Conservation (phyloP, 2,888 invertebrate genomes). For the Panzeria rudis region DNA sequence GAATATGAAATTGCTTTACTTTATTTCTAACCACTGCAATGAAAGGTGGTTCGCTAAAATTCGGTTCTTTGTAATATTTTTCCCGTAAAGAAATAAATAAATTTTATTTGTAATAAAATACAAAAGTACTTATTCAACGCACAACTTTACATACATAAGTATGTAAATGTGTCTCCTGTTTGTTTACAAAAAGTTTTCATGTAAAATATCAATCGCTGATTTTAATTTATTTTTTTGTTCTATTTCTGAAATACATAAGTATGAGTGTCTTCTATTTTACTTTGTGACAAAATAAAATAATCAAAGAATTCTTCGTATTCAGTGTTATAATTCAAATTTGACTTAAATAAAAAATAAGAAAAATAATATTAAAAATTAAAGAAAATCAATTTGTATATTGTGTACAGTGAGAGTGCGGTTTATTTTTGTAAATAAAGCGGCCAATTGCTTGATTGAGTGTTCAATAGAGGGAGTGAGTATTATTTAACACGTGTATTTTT, state of each 20-base stretch:
- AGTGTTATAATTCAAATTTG: slow-evolving; percentile 21
- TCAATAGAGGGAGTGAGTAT: slow-evolving; percentile 31
- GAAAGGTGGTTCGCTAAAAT: slow-evolving; percentile 59
- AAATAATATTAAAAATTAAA: slow-evolving; percentile 9
- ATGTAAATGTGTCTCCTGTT: not conserved
- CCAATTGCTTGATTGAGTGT: slow-evolving; percentile 3
- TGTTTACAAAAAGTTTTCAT: not conserved
- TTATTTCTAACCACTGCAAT: slow-evolving; percentile 58
- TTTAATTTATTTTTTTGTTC: not conserved
- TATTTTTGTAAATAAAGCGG: slow-evolving; percentile 53
- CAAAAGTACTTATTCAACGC: slow-evolving; percentile 1
- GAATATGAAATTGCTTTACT: slow-evolving; percentile 65
- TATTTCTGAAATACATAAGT: not conserved
- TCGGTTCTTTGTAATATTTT: slow-evolving; percentile 54
- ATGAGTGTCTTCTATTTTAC: not conserved
- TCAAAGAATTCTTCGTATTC: slow-evolving; percentile 13
- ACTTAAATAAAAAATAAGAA: not conserved
- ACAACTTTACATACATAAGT: not conserved
- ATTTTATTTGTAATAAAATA: slow-evolving; percentile 28
- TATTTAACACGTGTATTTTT: slow-evolving; percentile 39
- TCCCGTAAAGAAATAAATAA: slow-evolving; percentile 34
- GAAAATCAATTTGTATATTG: slow-evolving; percentile 60
- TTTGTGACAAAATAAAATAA: slow-evolving; percentile 7
- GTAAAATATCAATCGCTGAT: slow-evolving; percentile 13
- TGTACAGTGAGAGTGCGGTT: slow-evolving; percentile 34